phyloP scores from a whole-genome alignment of 2,888 invertebrate genomes.

The Tupiocoris notatus region DNA sequence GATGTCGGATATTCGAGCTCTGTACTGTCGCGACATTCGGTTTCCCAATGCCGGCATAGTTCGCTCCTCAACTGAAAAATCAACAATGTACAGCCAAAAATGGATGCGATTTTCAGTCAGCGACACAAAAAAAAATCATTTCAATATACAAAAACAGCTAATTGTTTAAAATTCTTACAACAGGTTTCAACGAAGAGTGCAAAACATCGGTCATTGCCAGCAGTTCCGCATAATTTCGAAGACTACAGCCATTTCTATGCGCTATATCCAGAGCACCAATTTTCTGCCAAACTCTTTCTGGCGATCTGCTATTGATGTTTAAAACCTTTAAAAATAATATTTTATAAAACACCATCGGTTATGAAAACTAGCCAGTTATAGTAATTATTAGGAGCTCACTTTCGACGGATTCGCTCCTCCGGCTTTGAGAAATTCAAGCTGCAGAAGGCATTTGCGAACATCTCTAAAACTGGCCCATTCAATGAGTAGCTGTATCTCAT shows the following conservation, averaged over 20 bases:
- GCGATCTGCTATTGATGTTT: neutral
- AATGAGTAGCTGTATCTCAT: slow-evolving; percentile 59
- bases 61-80: slow-evolving; percentile 6
- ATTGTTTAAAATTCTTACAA: neutral
- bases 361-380: neutral
- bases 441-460: slow-evolving; percentile 68
- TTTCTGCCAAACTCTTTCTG: slow-evolving; percentile 7
- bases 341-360: neutral
- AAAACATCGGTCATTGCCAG: neutral
- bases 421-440: slow-evolving; percentile 68
- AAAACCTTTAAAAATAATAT: neutral
- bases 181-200: neutral
- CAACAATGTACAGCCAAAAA: too few species aligned
- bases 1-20: neutral
- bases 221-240: neutral
- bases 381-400: neutral
- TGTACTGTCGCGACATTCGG: slow-evolving; percentile 3
- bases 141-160: neutral
- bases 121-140: neutral
- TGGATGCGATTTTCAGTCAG: too few species aligned
- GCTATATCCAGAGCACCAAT: slow-evolving; percentile 2
- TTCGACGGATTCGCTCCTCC: neutral
- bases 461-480: slow-evolving; percentile 65
- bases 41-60: slow-evolving; percentile 19
- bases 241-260: neutral